These are phyloP conservation scores for Nomada ferruginata DNA, from an alignment of 2,888 invertebrate genomes.

Conservation along the genomic window DNA sequence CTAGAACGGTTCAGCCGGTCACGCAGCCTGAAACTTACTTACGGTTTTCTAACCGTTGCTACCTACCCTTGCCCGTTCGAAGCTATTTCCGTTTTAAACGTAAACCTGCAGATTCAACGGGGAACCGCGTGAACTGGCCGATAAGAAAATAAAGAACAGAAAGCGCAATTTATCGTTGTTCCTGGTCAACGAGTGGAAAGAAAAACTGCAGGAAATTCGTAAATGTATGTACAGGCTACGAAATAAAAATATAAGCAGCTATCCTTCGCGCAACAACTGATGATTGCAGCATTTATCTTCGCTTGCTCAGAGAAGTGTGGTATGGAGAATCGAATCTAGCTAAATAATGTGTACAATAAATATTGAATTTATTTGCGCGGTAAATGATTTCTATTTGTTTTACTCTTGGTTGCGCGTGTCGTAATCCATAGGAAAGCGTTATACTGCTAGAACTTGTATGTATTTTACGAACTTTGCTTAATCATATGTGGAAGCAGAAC, in stretches of 20 bases:
- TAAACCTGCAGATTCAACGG: neutral
- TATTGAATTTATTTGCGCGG: too few species aligned
- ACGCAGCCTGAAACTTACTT: constrained; percentile 28
- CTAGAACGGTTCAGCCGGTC: constrained; percentile 30
- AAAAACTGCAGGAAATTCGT: constrained; percentile 22
- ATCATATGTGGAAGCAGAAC: too few species aligned
- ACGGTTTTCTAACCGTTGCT: constrained; percentile 31
- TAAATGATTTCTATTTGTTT: too few species aligned
- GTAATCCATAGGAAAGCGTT: too few species aligned
- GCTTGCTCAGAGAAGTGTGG: too few species aligned
- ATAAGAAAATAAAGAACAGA: constrained; percentile 25
- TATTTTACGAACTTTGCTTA: too few species aligned
- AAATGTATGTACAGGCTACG: constrained; percentile 14
- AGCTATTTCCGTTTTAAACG: constrained; percentile 50
- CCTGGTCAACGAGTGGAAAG: constrained; percentile 1
- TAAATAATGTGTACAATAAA: too few species aligned
- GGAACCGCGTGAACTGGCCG: constrained; percentile 20
- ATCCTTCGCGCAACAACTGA: too few species aligned
- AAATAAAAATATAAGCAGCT: neutral
- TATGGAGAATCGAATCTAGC: too few species aligned
- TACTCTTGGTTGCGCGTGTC: too few species aligned
- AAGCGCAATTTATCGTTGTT: constrained; percentile 41
- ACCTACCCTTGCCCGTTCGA: constrained; percentile 14
- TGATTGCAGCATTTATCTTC: too few species aligned
- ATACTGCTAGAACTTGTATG: too few species aligned